Percentiles rank a stretch among this genome's conserved stretches.
Evolutionary conservation across 2,888 invertebrate genomes (phyloP).

Genomic region (Synanthedon tipuliformis): DNA sequence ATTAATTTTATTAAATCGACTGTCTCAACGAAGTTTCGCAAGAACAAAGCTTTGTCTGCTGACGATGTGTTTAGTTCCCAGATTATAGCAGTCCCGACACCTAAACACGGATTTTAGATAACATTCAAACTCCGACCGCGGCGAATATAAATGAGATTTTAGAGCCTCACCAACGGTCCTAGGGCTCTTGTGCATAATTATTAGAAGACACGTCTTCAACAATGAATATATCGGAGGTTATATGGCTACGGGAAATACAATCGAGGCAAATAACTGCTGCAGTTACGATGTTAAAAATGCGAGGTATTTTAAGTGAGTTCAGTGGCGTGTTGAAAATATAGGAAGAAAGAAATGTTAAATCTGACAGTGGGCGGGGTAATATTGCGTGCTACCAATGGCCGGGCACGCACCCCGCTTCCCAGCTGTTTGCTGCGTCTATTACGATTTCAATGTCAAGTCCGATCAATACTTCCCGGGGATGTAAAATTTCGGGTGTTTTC

Average conservation of each 20-base stretch:
- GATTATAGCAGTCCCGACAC: constrained; percentile 68
- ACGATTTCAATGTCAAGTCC: constrained; percentile 69
- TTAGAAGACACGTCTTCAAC: constrained; percentile 43
- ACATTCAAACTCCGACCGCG: constrained; percentile 66
- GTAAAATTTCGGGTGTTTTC: constrained; percentile 64
- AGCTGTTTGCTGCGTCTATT: constrained; percentile 61
- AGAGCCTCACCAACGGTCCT: constrained; percentile 51
- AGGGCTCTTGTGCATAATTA: constrained; percentile 60
- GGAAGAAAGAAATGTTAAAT: neutral
- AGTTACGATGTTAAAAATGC: neutral
- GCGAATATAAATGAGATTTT: constrained; percentile 70
- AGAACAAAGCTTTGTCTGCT: constrained; percentile 57
- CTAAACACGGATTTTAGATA: constrained; percentile 70
- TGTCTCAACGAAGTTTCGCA: constrained; percentile 10
- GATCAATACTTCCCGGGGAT: constrained; percentile 66
- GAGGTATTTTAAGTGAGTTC: neutral
- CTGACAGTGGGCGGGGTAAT: constrained; percentile 16
- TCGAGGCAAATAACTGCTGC: constrained; percentile 25
- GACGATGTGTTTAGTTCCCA: constrained; percentile 68
- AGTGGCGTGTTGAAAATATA: neutral
- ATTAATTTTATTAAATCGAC: too few species aligned
- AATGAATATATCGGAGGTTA: constrained; percentile 16
- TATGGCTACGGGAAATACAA: constrained; percentile 44
- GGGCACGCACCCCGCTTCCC: constrained; percentile 54
- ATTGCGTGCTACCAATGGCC: constrained; percentile 43